Base-by-base conservation (phyloP, 2,888 invertebrate species). In the Tillus elongatus region DNA sequence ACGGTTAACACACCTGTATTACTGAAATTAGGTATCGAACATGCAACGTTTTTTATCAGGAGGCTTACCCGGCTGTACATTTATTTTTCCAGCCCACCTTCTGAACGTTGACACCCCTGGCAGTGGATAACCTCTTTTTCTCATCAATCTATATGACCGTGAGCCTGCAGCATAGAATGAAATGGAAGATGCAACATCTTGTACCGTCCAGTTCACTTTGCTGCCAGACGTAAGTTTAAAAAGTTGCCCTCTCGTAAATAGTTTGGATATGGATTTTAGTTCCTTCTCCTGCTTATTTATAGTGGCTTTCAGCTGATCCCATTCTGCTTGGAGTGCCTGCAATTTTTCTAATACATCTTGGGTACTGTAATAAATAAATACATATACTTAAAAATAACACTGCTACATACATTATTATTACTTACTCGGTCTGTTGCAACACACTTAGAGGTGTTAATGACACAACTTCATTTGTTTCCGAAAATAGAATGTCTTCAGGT, bases 31-130 rank as follows among this genome's bases (percentile, higher is more conserved):
- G n/a, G n/a, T 24, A 24, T 24, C 24, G n/a, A 24, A 24, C 24
- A 24, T 24, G n/a, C 24, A 24, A 24, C 24, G n/a, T 24, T 24
- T 24, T 24, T 24, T 24, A 24, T 24, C 24, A 24, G 24, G 24
- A 24, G 24, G 32, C 15, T 33, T 30, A 10, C 44, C 44, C 35
- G 42, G 44, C 10, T 37, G 35, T 4, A 36, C 27, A 11, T 41
- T 15, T 14, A 44, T 13, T 24, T 44, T 44, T 33, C 28, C 13
- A 15, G 39, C 38, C 37, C 44, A 41, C 14, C 34, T 33, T 30
- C 35, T 40, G 15, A 44, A 27, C n/a, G 40, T 38, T 14, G 40
- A 27, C 11, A 35, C 28, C 4, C 28, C 35, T 8, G 35, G 35
- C 14, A 28, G 11, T n/a, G n/a, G n/a, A n/a, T n/a, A n/a, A 4